Conservation (phyloP, 2,888 invertebrate genomes). For the Seira ritae region DNA sequence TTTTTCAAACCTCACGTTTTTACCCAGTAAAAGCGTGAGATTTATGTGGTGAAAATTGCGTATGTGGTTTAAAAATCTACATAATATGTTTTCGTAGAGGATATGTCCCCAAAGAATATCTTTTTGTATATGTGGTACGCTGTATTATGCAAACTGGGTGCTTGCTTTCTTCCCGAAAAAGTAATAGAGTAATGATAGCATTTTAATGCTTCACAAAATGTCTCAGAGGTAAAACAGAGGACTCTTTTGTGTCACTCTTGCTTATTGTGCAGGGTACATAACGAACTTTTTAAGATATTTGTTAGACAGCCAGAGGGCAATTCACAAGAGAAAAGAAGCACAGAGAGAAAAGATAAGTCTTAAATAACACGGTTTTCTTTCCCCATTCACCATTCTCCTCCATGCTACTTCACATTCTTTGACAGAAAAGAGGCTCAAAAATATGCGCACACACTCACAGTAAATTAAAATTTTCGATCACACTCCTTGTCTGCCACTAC, state of each 20-base stretch:
- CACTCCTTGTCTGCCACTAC: constrained; percentile 5
- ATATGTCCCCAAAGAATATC: not conserved
- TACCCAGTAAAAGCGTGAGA: not conserved
- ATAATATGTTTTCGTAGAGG: not conserved
- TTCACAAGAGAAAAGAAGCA: not conserved
- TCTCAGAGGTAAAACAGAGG: not conserved
- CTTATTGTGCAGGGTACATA: not conserved
- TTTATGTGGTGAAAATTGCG: not conserved
- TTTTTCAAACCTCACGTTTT: not conserved
- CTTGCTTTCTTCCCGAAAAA: not conserved
- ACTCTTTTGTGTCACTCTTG: not conserved
- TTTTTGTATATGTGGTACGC: not conserved
- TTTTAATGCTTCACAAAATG: not conserved
- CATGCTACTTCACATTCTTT: not conserved
- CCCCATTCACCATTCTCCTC: not conserved
- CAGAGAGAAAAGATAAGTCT: not conserved
- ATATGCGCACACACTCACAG: too few relatives aligned
- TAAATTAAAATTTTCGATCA: not conserved
- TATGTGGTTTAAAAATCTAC: not conserved
- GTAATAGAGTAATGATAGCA: not conserved
- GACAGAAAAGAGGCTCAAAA: not conserved
- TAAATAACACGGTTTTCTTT: not conserved
- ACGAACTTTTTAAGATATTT: not conserved
- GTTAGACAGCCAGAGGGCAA: constrained; percentile 28
- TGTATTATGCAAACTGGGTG: not conserved